These are phyloP conservation scores for Monodelphis domestica DNA, from an alignment of 2,797 vertebrate species.

Conservation along the genomic window DNA sequence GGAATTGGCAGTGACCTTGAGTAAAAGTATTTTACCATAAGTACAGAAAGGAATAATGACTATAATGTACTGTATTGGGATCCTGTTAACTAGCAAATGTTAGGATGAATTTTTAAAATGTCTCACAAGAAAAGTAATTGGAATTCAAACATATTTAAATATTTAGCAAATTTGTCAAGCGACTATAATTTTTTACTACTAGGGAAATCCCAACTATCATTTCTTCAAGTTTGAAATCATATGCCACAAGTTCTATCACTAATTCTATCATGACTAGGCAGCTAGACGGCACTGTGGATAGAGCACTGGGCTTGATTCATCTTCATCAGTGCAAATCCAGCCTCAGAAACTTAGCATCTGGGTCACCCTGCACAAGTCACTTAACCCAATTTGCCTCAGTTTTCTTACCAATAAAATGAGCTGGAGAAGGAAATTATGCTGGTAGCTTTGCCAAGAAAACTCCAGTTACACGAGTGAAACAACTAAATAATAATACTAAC, in stretches of 20 bases:
- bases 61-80: background rate
- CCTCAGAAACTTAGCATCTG: no score
- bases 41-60: background rate
- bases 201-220: background rate
- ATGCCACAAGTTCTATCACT: conserved; percentile 61
- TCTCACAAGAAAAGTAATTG: conserved; percentile 33
- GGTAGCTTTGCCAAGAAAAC: no score
- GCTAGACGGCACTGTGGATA: no score
- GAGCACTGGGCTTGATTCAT: no score
- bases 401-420: no score
- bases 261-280: conserved; percentile 29
- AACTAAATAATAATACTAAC: no score
- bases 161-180: background rate
- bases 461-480: no score
- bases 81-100: background rate
- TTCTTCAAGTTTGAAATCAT: conserved; percentile 27
- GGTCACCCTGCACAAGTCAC: no score
- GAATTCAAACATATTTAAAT: conserved; percentile 25
- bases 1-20: background rate
- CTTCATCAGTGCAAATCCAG: no score
- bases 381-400: no score
- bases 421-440: no score
- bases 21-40: background rate
- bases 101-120: conserved; percentile 13
- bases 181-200: background rate